Percentiles rank a stretch among this genome's conserved stretches.
phyloP scores from a whole-genome alignment of 2,113 vertebrate species.

The Mastomys natalensis region DNA sequence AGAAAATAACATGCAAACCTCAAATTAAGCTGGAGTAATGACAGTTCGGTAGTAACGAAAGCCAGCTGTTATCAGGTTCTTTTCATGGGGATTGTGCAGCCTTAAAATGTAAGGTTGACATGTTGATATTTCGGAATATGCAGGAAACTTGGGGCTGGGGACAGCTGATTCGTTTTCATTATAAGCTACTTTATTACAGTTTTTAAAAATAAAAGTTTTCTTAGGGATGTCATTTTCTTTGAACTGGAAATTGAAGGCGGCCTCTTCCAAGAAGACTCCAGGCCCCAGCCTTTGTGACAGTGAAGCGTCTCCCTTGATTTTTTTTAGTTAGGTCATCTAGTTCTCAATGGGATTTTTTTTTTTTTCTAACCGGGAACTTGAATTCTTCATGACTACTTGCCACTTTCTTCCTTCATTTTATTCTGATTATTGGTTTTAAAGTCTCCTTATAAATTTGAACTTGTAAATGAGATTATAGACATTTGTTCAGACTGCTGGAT shows the following conservation, averaged over 20 bases:
- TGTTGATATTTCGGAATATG: not conserved
- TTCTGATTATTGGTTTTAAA: not conserved
- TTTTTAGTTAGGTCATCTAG: not conserved
- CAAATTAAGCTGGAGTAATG: constrained; percentile 59
- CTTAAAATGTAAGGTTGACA: not conserved
- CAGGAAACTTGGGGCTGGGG: not conserved
- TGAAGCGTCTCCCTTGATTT: not conserved
- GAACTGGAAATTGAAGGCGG: not conserved
- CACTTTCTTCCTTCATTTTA: not conserved
- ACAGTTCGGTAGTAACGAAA: constrained; percentile 50
- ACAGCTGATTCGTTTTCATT: not conserved
- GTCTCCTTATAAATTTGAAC: not conserved
- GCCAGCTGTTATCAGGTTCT: constrained; percentile 18
- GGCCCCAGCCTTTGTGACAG: no score
- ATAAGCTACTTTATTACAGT: not conserved
- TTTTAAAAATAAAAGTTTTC: constrained; percentile 16
- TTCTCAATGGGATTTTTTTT: not conserved
- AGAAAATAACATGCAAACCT: constrained; percentile 64
- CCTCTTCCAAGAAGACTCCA: not conserved
- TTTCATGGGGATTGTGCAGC: not conserved
- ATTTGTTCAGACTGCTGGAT: not conserved
- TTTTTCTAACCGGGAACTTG: not conserved
- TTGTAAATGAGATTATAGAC: not conserved
- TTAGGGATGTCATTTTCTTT: not conserved
- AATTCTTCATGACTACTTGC: not conserved